phyloP scores from a whole-genome alignment of 1,140 invertebrate species.

The Ceratosolen fusciceps region DNA sequence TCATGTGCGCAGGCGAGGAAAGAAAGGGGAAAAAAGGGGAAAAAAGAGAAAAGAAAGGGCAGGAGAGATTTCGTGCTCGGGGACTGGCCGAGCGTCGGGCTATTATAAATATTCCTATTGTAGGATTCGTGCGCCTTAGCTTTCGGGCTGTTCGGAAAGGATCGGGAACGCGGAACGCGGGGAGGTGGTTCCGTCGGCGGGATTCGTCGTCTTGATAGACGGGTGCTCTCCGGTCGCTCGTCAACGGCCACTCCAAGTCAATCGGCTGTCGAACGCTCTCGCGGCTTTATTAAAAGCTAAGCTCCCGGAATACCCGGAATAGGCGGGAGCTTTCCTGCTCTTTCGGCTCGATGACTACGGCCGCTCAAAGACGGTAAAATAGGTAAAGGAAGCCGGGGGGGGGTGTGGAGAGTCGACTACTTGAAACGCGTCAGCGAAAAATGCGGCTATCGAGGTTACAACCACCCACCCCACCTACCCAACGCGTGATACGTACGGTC shows the following conservation, averaged over 20 bases:
- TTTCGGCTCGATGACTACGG: background rate
- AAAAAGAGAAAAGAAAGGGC: no score
- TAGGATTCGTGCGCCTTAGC: no score
- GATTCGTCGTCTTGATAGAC: no score
- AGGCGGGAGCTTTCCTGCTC: background rate
- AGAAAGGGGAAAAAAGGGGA: no score
- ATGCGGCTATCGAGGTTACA: background rate
- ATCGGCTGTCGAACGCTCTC: background rate
- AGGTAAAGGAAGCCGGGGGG: background rate
- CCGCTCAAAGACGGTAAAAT: no score
- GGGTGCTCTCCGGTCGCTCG: background rate
- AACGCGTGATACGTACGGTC: background rate
- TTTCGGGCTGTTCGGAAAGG: no score
- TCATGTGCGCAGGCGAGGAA: no score
- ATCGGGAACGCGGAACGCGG: no score
- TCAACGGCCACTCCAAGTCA: background rate
- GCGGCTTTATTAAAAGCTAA: background rate
- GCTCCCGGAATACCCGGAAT: background rate
- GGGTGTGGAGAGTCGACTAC: background rate
- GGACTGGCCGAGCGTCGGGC: no score
- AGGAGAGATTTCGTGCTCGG: no score
- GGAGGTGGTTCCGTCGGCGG: no score
- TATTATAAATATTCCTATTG: no score
- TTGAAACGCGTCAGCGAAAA: background rate
- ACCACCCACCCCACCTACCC: background rate